Evolutionary conservation across 2,797 vertebrate genomes (phyloP).

Genomic region (Anolis apletophallus): DNA sequence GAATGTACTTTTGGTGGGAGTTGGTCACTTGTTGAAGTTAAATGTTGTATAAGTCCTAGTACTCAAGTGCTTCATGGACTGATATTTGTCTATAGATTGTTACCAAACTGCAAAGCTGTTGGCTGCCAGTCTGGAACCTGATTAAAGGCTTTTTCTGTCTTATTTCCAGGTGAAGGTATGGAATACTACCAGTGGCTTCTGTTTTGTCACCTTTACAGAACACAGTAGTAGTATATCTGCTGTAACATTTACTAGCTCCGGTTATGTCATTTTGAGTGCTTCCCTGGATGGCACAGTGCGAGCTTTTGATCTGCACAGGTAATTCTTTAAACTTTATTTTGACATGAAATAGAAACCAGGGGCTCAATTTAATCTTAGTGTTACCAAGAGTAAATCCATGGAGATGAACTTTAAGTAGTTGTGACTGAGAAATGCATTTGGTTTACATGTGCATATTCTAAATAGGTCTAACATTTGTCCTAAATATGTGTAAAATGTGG

Average conservation of each 20-base stretch:
- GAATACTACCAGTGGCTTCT: slow-evolving; percentile 93
- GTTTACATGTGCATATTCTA: too few species aligned
- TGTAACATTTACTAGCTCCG: slow-evolving; percentile 88
- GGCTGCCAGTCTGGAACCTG: neutral
- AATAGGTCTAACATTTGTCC: neutral
- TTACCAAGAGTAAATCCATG: too few species aligned
- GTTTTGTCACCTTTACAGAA: slow-evolving; percentile 96
- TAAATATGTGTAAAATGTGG: neutral
- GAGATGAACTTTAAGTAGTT: too few species aligned
- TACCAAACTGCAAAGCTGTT: too few species aligned
- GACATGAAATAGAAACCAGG: neutral
- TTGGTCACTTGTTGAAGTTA: neutral
- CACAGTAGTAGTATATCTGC: slow-evolving; percentile 90
- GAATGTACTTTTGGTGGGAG: neutral
- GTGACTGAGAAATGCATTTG: too few species aligned
- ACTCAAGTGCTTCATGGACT: too few species aligned
- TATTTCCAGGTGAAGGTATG: slow-evolving; percentile 92
- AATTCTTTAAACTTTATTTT: slow-evolving; percentile 19
- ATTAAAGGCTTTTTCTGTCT: slow-evolving; percentile 8
- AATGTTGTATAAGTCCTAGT: neutral
- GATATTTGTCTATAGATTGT: too few species aligned
- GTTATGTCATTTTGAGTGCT: slow-evolving; percentile 91
- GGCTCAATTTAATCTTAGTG: too few species aligned
- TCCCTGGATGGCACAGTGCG: slow-evolving; percentile 95
- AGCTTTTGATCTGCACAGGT: slow-evolving; percentile 97